Evolutionary conservation across 2,797 vertebrate species (phyloP).

Genomic region (Falco biarmicus): DNA sequence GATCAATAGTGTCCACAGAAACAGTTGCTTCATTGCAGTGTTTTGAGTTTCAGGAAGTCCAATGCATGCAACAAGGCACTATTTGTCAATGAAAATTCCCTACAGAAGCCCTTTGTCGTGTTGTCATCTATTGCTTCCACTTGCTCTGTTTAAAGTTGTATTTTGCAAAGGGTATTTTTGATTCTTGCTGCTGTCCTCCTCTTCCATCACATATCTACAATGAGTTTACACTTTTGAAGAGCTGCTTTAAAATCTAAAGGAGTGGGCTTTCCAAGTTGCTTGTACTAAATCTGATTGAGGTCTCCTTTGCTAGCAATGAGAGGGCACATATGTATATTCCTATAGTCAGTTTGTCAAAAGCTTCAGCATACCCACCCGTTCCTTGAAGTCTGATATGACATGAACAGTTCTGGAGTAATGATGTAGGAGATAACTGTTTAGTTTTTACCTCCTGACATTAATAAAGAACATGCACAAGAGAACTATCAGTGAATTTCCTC

Average conservation of each 20-base stretch:
- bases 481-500: neutral
- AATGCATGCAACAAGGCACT: neutral
- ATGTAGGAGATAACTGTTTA: neutral
- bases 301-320: neutral
- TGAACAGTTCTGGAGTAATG: neutral
- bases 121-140: neutral
- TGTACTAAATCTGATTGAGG: neutral
- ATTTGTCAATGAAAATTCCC: neutral
- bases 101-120: neutral
- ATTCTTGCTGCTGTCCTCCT: neutral
- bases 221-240: neutral
- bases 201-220: neutral
- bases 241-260: neutral
- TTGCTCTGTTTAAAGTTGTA: neutral
- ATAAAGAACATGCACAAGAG: neutral
- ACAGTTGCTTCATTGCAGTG: neutral
- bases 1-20: neutral
- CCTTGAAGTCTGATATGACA: neutral
- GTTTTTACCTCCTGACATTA: neutral
- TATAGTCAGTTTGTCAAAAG: neutral
- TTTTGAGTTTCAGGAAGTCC: neutral
- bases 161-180: neutral
- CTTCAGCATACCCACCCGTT: neutral
- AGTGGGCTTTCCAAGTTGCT: neutral
- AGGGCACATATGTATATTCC: neutral